Conservation (phyloP, 2,888 invertebrate genomes). For the Oscheius myriophilus region DNA sequence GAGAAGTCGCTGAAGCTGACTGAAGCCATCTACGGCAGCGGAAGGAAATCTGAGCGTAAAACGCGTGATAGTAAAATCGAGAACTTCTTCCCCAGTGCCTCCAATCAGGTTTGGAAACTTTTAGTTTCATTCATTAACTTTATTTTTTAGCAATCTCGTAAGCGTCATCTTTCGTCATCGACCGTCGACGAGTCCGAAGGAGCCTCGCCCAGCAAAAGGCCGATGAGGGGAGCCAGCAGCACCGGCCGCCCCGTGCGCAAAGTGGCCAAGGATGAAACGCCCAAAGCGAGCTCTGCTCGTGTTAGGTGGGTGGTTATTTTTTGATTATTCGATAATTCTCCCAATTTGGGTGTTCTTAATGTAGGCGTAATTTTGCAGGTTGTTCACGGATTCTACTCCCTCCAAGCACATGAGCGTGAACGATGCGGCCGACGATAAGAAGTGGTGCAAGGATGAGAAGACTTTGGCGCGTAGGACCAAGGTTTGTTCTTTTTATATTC, state of each 20-base stretch:
- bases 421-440: conserved; percentile 5
- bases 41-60: conserved; percentile 9
- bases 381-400: conserved; percentile 18
- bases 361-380: conserved; percentile 3
- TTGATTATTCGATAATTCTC: not conserved
- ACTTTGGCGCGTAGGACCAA: conserved; percentile 54
- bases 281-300: conserved; percentile 10
- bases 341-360: not conserved
- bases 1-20: conserved; percentile 39
- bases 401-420: conserved; percentile 4
- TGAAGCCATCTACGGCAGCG: conserved; percentile 9
- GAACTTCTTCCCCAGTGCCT: conserved; percentile 26
- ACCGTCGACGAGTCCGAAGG: conserved; percentile 39
- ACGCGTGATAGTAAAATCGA: not conserved
- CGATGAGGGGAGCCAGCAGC: conserved; percentile 26
- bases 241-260: conserved; percentile 45
- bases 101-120: not conserved
- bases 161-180: conserved; percentile 58
- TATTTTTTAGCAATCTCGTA: conserved; percentile 35
- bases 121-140: not conserved
- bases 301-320: conserved; percentile 1
- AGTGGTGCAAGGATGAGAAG: conserved; percentile 62
- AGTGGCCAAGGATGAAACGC: conserved; percentile 20
- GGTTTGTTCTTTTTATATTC: conserved; percentile 20
- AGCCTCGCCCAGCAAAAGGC: conserved; percentile 47